Evolutionary conservation across 2,888 invertebrate genomes (phyloP).

Genomic region (Trachelus stipa): DNA sequence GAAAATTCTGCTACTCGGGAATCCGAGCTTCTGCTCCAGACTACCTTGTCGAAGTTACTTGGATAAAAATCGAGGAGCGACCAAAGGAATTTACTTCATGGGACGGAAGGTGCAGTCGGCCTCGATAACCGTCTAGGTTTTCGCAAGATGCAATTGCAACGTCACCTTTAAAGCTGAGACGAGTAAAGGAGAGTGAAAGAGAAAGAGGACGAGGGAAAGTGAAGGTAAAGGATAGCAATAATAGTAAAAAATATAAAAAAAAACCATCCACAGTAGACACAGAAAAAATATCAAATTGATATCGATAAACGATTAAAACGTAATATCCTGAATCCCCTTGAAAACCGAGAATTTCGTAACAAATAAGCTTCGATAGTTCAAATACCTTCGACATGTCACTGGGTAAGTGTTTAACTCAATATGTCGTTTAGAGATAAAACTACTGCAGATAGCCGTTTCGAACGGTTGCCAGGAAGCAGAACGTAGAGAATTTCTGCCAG

Average conservation of each 20-base stretch:
- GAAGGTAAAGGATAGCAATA: not conserved
- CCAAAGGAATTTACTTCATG: not conserved
- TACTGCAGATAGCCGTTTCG: not conserved
- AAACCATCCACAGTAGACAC: not conserved
- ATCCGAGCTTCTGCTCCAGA: not conserved
- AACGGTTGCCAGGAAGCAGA: conserved; percentile 4
- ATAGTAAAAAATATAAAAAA: not conserved
- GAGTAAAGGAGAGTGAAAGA: not conserved
- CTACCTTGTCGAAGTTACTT: not conserved
- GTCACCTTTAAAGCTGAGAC: not conserved
- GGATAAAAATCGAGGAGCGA: not conserved
- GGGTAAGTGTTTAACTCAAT: not conserved
- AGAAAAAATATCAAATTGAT: not conserved
- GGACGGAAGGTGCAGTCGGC: not conserved
- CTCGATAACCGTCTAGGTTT: not conserved
- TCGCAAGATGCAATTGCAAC: not conserved
- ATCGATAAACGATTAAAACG: not conserved
- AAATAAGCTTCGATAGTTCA: not conserved
- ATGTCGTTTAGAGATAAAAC: not conserved
- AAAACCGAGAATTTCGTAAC: conserved; percentile 7
- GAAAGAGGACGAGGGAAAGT: not conserved
- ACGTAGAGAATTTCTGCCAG: conserved; percentile 12
- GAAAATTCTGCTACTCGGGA: not conserved
- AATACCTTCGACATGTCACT: not conserved
- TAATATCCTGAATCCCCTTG: not conserved